Conservation (phyloP, 2,797 vertebrate species). For the Typhlichthys subterraneus region DNA sequence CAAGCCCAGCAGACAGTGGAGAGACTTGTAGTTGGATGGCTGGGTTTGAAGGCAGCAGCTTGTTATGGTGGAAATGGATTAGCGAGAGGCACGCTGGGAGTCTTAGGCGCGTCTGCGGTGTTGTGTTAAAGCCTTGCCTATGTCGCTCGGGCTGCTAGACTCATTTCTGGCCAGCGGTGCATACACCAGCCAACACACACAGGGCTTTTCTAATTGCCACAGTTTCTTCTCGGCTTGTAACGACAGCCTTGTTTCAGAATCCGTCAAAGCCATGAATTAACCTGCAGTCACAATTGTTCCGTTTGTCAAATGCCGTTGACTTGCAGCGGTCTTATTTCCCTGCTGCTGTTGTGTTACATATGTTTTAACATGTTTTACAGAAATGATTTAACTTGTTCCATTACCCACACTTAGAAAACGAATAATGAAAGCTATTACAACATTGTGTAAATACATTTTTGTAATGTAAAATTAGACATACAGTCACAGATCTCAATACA, state of each 20-base stretch:
- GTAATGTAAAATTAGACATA: too few species aligned
- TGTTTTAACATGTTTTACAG: conserved; percentile 19
- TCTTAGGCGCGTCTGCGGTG: conserved; percentile 73
- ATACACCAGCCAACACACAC: conserved; percentile 63
- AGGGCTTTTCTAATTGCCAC: conserved; percentile 71
- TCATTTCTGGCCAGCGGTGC: conserved; percentile 76
- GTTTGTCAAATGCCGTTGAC: conserved; percentile 59
- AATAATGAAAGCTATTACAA: too few species aligned
- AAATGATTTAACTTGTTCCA: conserved; percentile 18
- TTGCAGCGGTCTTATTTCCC: conserved; percentile 49
- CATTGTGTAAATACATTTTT: too few species aligned
- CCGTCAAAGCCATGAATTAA: conserved; percentile 66
- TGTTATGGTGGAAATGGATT: conserved; percentile 79
- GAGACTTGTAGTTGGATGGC: conserved; percentile 66
- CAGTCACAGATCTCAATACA: too few species aligned
- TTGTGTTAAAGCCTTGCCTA: conserved; percentile 72
- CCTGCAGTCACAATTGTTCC: conserved; percentile 56
- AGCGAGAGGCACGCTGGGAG: conserved; percentile 73
- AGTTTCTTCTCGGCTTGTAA: conserved; percentile 63
- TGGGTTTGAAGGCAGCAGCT: conserved; percentile 71
- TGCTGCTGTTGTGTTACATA: conserved; percentile 13
- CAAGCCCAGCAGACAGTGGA: conserved; percentile 71
- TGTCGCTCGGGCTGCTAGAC: conserved; percentile 67
- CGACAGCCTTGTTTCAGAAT: conserved; percentile 60
- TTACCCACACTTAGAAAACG: neutral